These are phyloP conservation scores for Chaetophractus vellerosus DNA, from an alignment of 2,797 vertebrate species.

Conservation along the genomic window DNA sequence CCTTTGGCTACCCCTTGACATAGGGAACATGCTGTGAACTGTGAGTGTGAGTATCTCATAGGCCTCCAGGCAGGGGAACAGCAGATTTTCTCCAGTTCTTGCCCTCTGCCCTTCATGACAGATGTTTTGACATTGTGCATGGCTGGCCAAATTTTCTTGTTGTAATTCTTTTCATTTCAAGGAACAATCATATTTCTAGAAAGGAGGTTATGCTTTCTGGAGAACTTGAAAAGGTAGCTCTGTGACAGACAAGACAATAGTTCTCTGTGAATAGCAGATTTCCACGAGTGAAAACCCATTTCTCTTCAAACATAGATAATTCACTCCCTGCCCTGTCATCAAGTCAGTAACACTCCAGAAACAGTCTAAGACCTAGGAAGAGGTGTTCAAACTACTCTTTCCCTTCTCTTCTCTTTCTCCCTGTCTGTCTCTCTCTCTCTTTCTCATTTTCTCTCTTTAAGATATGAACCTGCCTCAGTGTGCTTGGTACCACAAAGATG, in stretches of 20 bases:
- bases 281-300: background rate
- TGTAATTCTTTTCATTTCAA: background rate
- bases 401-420: background rate
- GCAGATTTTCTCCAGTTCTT: background rate
- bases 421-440: background rate
- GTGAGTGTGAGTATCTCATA: background rate
- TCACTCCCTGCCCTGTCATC: background rate
- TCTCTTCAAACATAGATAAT: background rate
- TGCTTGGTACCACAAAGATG: background rate
- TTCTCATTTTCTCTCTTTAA: slow-evolving; percentile 35
- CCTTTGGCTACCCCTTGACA: background rate
- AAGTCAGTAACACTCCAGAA: background rate
- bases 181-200: background rate
- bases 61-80: background rate
- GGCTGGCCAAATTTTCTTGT: background rate
- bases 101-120: background rate
- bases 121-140: background rate
- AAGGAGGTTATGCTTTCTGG: background rate
- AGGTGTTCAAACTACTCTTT: background rate
- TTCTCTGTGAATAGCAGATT: background rate
- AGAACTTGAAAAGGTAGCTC: background rate
- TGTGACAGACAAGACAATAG: background rate
- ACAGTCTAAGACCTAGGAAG: background rate
- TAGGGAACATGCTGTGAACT: background rate
- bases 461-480: background rate